Percentiles rank a stretch among this genome's conserved stretches.
Conservation (phyloP, 2,797 vertebrate species). For the Ataeniobius toweri region DNA sequence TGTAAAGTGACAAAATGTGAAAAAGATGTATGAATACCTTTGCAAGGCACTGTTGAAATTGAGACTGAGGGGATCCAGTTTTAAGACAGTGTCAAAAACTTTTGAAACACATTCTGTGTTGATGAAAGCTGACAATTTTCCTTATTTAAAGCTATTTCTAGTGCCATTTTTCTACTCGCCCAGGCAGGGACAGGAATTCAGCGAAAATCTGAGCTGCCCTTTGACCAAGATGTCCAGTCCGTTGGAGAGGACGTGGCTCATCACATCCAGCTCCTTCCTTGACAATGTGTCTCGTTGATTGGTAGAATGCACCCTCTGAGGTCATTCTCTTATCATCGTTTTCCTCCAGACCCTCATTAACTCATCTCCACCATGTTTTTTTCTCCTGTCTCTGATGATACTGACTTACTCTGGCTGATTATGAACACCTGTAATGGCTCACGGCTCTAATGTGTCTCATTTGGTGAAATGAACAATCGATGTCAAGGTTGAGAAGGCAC, state of each 20-base stretch:
- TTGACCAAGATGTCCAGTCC: neutral
- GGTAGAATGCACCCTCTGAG: conserved; percentile 16
- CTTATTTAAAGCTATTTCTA: neutral
- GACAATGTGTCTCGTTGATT: neutral
- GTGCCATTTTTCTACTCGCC: conserved; percentile 22
- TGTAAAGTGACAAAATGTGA: neutral
- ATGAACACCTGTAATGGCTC: conserved; percentile 48
- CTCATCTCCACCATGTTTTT: conserved; percentile 18
- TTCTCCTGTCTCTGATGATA: conserved; percentile 18
- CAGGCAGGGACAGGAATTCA: conserved; percentile 2
- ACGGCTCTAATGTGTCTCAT: conserved; percentile 48
- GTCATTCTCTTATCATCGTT: neutral
- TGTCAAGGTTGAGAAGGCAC: conserved; percentile 43
- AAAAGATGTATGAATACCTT: neutral
- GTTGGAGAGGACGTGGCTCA: conserved; percentile 21
- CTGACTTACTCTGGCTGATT: conserved; percentile 30
- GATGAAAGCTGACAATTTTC: neutral
- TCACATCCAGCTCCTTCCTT: conserved; percentile 17
- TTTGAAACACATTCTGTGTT: neutral
- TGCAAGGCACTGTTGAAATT: neutral
- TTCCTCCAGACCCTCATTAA: conserved; percentile 26
- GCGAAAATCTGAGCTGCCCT: neutral
- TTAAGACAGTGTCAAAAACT: neutral
- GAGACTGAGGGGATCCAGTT: neutral
- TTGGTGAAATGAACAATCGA: conserved; percentile 35